Conservation (phyloP, 2,113 vertebrate species). For the Pica pica region DNA sequence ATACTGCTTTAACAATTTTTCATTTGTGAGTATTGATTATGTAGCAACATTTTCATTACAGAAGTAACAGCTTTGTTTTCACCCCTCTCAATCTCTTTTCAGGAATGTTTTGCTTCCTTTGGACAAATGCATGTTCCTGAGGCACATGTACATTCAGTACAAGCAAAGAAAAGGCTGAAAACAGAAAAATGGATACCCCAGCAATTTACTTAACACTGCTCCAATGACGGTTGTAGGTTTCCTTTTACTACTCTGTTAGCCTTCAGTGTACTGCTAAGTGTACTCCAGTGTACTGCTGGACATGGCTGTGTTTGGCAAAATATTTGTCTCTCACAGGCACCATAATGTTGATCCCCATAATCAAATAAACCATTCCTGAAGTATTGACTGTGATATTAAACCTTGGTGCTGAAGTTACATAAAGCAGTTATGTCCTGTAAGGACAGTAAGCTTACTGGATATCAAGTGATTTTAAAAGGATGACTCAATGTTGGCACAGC, state of each 20-base stretch:
- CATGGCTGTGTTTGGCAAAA: not conserved
- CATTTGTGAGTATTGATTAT: not conserved
- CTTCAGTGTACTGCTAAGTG: not conserved
- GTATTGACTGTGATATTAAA: conserved; percentile 15
- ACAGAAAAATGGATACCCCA: not conserved
- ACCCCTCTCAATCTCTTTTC: not conserved
- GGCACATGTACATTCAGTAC: not conserved
- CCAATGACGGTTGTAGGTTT: not conserved
- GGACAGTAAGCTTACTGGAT: conserved; percentile 37
- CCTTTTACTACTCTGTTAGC: not conserved
- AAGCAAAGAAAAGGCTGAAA: not conserved
- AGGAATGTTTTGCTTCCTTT: not conserved
- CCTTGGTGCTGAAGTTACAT: conserved; percentile 1
- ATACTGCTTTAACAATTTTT: not conserved
- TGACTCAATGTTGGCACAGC: conserved; percentile 71
- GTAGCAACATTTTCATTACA: not conserved
- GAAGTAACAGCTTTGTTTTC: not conserved
- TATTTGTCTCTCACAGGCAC: not conserved
- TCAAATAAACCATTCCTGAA: not conserved
- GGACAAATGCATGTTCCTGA: not conserved
- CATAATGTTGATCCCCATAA: not conserved
- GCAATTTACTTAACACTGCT: not conserved
- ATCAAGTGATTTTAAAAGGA: conserved; percentile 70
- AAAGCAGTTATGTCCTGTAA: conserved; percentile 26
- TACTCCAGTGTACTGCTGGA: not conserved